These are phyloP conservation scores for Pecten maximus DNA, from an alignment of 2,888 invertebrate species.

Conservation along the genomic window DNA sequence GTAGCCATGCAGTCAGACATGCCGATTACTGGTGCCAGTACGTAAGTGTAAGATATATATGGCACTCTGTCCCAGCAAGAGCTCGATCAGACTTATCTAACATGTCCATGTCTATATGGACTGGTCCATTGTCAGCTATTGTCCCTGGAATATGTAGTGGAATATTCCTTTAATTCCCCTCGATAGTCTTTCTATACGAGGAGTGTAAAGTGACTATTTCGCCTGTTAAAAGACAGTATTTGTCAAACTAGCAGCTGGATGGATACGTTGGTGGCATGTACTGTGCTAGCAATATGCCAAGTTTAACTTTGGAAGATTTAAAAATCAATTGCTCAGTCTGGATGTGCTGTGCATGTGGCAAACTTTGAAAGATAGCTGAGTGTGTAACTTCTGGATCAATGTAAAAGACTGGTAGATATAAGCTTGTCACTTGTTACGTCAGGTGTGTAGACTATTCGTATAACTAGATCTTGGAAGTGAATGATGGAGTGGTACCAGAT, in stretches of 20 bases:
- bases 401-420: background rate
- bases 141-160: background rate
- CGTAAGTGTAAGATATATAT: background rate
- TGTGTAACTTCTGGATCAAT: background rate
- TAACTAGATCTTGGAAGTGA: too few species aligned
- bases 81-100: background rate
- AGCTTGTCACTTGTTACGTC: background rate
- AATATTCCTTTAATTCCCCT: background rate
- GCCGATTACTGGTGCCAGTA: background rate
- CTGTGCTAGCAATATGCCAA: background rate
- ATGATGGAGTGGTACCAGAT: too few species aligned
- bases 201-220: background rate
- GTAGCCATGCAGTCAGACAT: background rate
- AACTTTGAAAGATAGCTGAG: background rate
- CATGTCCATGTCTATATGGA: background rate
- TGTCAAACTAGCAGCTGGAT: background rate
- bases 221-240: conserved; percentile 27
- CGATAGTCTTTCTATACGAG: background rate
- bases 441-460: background rate
- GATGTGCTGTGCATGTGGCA: background rate
- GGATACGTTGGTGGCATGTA: background rate
- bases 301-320: background rate
- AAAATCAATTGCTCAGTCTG: background rate
- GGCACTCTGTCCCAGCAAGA: background rate
- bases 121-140: background rate